Evolutionary conservation across 2,888 invertebrate genomes (phyloP), one percentile per base, ranked within the genome.

Genomic region (Archips xylosteana): DNA sequence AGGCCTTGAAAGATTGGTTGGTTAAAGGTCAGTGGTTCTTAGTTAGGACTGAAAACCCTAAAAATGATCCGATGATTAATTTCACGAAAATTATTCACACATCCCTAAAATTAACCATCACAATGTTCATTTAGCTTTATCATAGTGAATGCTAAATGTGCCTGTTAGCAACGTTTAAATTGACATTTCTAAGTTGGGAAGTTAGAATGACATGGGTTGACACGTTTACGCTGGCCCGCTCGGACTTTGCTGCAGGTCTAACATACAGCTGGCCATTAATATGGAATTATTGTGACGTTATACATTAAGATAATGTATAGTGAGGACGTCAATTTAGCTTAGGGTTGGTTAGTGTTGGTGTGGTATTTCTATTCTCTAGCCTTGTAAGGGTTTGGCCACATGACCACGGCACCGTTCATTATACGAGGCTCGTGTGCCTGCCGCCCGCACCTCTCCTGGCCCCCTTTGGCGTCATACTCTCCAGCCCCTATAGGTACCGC

Each of bases 111-210:
- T 32, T 34, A 45, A 73, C 32, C 63, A 23, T 15, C 59, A 64
- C 12, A 36, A 42, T 65, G 65, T 61, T 65, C 32, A 59, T 42
- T 47, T 65, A 70, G 65, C 70, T 64, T 73, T 54, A 69, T 68
- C 68, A 42, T 59, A 69, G 64, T 51, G 68, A 39, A 49, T 23
- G 49, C 74, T 54, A 74, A 74, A 70, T 60, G 64, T 65, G 70
- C 60, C 72, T 71, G 68, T 72, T 72, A 72, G 68, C 72, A 68
- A 72, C 75, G 72, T 75, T 72, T 69, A 75, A 75, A 75, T 75
- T 75, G 75, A 72, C 75, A 75, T 72, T 75, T 72, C 68, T 12
- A 68, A 69, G 75, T 75, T 74, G 57, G 72, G 10, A 72, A 72
- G 68, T 75, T 69, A 42, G 65, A 42, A 34, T 75, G 75, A 75